phyloP scores from a whole-genome alignment of 2,113 vertebrate genomes.

The Xenotilapia caudafasciata region DNA sequence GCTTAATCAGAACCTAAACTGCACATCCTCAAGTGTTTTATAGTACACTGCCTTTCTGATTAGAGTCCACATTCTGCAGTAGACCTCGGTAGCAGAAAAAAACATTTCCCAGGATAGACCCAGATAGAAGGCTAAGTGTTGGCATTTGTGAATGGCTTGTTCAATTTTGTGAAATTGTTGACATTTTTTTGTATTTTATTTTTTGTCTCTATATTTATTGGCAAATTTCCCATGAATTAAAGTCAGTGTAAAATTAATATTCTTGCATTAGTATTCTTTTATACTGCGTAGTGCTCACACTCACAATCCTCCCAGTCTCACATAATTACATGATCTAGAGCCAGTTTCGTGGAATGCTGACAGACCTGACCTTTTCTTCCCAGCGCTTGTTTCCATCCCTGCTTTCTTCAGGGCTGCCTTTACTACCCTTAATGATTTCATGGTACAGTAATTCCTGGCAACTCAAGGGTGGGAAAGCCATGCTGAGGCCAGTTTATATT shows the following conservation, averaged over 20 bases:
- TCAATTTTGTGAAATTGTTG: background rate
- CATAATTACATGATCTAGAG: background rate
- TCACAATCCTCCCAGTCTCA: background rate
- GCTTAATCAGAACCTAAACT: background rate
- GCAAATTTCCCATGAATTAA: constrained; percentile 52
- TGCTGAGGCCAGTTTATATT: background rate
- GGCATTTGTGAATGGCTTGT: background rate
- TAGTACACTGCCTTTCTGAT: background rate
- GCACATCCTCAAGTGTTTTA: background rate
- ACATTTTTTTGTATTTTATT: background rate
- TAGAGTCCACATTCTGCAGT: background rate
- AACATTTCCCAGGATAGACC: background rate
- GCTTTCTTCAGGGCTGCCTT: background rate
- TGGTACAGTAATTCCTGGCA: background rate
- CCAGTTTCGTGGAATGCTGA: background rate
- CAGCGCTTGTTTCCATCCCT: background rate
- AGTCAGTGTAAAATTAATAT: background rate
- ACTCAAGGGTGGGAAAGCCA: background rate
- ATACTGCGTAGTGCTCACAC: background rate
- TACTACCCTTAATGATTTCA: background rate
- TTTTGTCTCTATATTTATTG: constrained; percentile 1
- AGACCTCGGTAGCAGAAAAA: background rate
- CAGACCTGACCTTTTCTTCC: background rate
- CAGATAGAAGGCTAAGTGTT: constrained; percentile 2
- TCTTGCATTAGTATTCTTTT: background rate